These are phyloP conservation scores for Rutilus rutilus DNA, from an alignment of 2,113 vertebrate species.

Conservation along the genomic window DNA sequence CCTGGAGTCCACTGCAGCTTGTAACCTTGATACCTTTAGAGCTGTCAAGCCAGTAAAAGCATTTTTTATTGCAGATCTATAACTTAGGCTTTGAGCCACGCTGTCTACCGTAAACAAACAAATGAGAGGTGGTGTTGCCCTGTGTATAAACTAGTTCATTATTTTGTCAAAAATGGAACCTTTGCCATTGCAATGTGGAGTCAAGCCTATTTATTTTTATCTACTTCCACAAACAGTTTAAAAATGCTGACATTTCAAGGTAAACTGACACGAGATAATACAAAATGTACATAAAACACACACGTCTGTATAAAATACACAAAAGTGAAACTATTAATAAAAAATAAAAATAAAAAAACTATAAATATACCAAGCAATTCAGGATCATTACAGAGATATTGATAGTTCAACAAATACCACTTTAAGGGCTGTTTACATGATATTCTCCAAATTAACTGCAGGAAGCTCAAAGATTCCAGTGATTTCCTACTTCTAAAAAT, in stretches of 20 bases:
- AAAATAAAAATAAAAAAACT: neutral
- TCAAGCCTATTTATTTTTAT: neutral
- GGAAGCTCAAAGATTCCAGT: neutral
- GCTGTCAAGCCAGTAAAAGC: slow-evolving; percentile 19
- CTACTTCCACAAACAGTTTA: neutral
- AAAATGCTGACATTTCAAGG: neutral
- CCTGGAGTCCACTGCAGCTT: neutral
- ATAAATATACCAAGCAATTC: slow-evolving; percentile 3
- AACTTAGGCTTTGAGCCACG: neutral
- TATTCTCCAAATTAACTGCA: neutral
- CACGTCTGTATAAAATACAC: neutral
- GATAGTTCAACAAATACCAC: neutral
- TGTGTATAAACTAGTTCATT: neutral
- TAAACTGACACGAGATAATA: neutral
- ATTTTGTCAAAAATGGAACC: neutral
- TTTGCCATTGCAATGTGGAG: neutral
- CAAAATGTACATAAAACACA: neutral
- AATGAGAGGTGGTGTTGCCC: neutral
- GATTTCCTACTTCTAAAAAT: neutral
- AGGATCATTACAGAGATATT: neutral
- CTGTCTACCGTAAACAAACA: neutral
- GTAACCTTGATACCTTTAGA: slow-evolving; percentile 24
- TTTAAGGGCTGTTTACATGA: neutral
- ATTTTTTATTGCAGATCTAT: neutral
- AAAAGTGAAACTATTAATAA: neutral